Conservation (phyloP, 1,140 invertebrate genomes). For the Ceratosolen solmsi region DNA sequence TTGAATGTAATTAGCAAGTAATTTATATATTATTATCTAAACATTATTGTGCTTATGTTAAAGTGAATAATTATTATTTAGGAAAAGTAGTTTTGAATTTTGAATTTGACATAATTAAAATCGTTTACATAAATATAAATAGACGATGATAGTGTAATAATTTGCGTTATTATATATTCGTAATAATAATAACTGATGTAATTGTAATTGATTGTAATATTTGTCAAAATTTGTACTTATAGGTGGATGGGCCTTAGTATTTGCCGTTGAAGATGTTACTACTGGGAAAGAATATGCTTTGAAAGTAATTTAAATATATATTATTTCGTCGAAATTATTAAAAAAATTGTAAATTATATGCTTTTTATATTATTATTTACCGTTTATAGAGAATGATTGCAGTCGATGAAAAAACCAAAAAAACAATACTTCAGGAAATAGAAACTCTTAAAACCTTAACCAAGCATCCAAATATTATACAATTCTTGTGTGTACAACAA, state of each 20-base stretch:
- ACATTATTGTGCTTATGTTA: too few species aligned
- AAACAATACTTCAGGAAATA: slow-evolving; percentile 85
- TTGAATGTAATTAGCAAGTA: too few species aligned
- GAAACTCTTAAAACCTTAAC: slow-evolving; percentile 84
- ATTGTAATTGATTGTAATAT: background rate
- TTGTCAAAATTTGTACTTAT: slow-evolving; percentile 53
- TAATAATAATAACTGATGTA: too few species aligned
- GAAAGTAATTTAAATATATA: slow-evolving; percentile 76
- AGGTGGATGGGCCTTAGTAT: slow-evolving; percentile 97
- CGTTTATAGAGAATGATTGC: slow-evolving; percentile 80
- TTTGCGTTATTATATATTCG: too few species aligned
- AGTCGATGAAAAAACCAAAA: slow-evolving; percentile 84
- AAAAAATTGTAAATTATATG: background rate
- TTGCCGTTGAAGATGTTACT: slow-evolving; percentile 90
- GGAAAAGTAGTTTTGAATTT: too few species aligned
- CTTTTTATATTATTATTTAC: slow-evolving; percentile 38
- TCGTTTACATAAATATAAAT: too few species aligned
- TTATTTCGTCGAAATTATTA: slow-evolving; percentile 38
- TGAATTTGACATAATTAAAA: too few species aligned
- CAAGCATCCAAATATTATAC: slow-evolving; percentile 86
- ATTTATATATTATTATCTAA: too few species aligned
- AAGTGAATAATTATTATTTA: too few species aligned
- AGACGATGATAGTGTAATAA: too few species aligned
- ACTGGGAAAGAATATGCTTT: slow-evolving; percentile 92
- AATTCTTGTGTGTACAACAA: slow-evolving; percentile 84